Base-by-base conservation (phyloP, 2,113 vertebrate genomes). In the Atractosteus spatula region DNA sequence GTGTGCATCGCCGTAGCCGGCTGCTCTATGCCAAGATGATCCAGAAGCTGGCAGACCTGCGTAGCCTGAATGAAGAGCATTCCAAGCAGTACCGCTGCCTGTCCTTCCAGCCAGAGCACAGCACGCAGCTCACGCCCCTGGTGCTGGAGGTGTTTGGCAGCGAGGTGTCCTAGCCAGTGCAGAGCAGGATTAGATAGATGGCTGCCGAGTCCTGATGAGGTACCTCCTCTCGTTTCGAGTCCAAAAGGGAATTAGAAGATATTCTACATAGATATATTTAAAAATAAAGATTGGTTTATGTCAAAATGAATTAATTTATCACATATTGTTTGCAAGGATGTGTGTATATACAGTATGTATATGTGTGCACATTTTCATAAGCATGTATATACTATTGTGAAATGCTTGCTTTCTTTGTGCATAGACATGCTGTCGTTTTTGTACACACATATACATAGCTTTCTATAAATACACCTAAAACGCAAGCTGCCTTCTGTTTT, bases 1-100 rank as follows among this genome's bases (percentile, higher is more conserved):
- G 89, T 8, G 92, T 94, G 74, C 85, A 93, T 71, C 97, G 96
- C 84, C 94, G 94, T 0, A 90, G 94, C 43, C 94, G 89, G 73
- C 89, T 96, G 76, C 93, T 97, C 29, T 99, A 99, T 0, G 93
- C 97, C 80, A 98, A 97, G 84, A 99, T 99, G 97, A 98, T 99
- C 91, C 97, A 99, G 88, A 99, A 99, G 80, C 87, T 99, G 76
- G 95, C 97, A 0, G 97, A 99, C 80, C 91, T 99, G 66, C 92
- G 97, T 45, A 98, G 96, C 91, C 94, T 99, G 47, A 98, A 97
- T 0, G 96, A 99, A 89, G 96, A 99, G 85, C 95, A 99, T 89
- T 96, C 96, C 81, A 94, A 94, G 81, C 96, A 99, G 90, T 99
- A 98, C 88, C 96, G 94, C 82, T 93, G 86, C 8, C 91, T 99